Evolutionary conservation across 1,140 invertebrate genomes (phyloP).

Genomic region (Bilobella aurantiaca): DNA sequence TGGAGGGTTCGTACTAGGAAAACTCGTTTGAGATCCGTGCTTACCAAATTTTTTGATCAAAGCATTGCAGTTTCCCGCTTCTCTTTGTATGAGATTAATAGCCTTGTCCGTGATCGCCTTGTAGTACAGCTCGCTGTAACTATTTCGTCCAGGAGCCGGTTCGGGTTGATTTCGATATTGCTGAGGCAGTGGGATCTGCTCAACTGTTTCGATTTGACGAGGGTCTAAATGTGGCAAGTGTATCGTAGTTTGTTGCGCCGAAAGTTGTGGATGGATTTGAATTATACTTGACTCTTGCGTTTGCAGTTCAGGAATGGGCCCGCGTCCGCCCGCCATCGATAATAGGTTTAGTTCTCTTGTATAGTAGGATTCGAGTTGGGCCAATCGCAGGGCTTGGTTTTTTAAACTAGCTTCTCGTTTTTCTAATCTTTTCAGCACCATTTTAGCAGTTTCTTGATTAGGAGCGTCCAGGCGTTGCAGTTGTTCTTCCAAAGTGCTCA

Average conservation of each 20-base stretch:
- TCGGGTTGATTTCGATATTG: no score
- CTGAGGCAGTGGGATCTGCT: not conserved
- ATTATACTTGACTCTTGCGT: not conserved
- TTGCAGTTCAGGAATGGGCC: not conserved
- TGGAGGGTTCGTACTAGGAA: no score
- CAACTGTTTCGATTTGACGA: no score
- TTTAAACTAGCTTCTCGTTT: not conserved
- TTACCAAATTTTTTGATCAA: not conserved
- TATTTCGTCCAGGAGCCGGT: no score
- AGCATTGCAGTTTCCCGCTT: not conserved
- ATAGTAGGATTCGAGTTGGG: slow-evolving; percentile 1
- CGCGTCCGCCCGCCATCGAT: not conserved
- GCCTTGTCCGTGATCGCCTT: not conserved
- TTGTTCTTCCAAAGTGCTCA: not conserved
- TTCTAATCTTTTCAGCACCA: not conserved
- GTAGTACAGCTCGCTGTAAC: not conserved
- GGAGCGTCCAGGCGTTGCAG: not conserved
- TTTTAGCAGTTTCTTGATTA: not conserved
- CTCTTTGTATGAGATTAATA: not conserved
- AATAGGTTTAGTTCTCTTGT: not conserved
- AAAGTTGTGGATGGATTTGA: not conserved
- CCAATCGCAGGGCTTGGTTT: not conserved
- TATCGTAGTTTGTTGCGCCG: not conserved
- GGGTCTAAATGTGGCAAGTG: not conserved
- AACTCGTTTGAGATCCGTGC: no score